phyloP scores from a whole-genome alignment of 2,888 invertebrate species.

The Pandemis heparana region DNA sequence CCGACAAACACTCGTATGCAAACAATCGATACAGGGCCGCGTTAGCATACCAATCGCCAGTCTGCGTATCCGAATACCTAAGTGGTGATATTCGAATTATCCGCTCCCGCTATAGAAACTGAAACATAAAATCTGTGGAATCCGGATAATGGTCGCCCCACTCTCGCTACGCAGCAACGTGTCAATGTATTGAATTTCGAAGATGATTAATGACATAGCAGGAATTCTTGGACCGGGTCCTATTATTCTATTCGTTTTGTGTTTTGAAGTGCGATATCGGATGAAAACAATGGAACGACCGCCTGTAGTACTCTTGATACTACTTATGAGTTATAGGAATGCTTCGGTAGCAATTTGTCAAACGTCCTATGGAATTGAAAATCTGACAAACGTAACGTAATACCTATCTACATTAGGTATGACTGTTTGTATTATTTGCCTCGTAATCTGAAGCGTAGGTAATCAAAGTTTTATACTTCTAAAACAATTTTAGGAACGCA shows the following conservation, averaged over 20 bases:
- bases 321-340: constrained; percentile 37
- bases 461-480: no score
- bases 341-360: constrained; percentile 31
- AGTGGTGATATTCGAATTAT: constrained; percentile 75
- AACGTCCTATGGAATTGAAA: constrained; percentile 8
- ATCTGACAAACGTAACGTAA: not conserved
- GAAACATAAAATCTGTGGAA: constrained; percentile 78
- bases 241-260: constrained; percentile 59
- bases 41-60: constrained; percentile 70
- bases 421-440: not conserved
- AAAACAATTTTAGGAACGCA: not conserved
- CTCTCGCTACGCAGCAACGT: constrained; percentile 59
- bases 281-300: constrained; percentile 36
- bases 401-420: not conserved
- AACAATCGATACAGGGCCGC: constrained; percentile 57
- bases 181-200: constrained; percentile 84
- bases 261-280: constrained; percentile 41
- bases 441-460: not conserved
- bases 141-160: constrained; percentile 64
- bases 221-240: constrained; percentile 65
- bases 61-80: constrained; percentile 79
- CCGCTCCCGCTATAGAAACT: constrained; percentile 65
- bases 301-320: constrained; percentile 24
- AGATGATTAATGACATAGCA: constrained; percentile 81
- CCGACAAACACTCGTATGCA: constrained; percentile 56